Percentiles rank a stretch among this genome's conserved stretches.
Conservation (phyloP, 2,113 vertebrate genomes). For the Raja brachyura region DNA sequence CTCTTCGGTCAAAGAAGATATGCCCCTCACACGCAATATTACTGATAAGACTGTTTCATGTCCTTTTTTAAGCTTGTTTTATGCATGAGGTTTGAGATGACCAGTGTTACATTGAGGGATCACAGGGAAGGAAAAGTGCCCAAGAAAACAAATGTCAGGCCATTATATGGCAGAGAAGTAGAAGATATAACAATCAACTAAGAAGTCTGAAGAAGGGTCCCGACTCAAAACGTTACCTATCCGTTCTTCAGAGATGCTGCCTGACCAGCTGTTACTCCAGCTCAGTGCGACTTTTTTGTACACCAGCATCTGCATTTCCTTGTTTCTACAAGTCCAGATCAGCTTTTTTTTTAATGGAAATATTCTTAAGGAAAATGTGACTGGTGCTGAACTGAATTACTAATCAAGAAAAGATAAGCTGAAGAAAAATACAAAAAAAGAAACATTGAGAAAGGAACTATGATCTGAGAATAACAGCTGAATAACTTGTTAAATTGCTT, state of each 20-base stretch:
- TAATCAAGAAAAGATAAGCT: not conserved
- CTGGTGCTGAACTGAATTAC: not conserved
- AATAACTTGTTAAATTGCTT: slow-evolving; percentile 39
- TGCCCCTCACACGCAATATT: not conserved
- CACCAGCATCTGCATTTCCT: too few relatives aligned
- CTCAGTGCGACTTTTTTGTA: too few relatives aligned
- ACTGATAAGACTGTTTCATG: not conserved
- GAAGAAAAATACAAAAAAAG: not conserved
- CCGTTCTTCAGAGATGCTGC: too few relatives aligned
- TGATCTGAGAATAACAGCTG: not conserved
- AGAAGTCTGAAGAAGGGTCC: not conserved
- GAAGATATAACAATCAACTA: not conserved
- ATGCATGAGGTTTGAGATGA: not conserved
- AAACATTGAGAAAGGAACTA: not conserved
- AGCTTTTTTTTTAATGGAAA: not conserved
- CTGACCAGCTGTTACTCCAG: too few relatives aligned
- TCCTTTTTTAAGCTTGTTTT: not conserved
- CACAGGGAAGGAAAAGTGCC: not conserved
- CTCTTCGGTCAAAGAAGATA: not conserved
- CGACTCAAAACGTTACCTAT: too few relatives aligned
- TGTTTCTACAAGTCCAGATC: not conserved
- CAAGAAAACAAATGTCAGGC: not conserved
- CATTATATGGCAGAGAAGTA: not conserved
- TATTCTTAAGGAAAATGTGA: too few relatives aligned
- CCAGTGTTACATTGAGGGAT: not conserved